Conservation (phyloP, 2,113 vertebrate species). For the Hymenochirus boettgeri region DNA sequence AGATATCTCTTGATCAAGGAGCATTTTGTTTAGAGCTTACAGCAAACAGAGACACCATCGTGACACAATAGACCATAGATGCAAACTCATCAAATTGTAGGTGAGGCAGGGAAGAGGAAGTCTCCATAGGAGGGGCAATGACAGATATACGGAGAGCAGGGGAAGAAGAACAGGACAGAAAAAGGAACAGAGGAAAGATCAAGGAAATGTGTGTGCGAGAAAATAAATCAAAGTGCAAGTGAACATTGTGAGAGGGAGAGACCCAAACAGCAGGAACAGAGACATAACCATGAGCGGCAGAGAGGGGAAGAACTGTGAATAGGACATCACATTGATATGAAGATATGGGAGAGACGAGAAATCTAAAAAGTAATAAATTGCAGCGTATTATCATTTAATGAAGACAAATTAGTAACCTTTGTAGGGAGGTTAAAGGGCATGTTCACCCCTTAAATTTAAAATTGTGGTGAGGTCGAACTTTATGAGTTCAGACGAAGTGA, state of each 20-base stretch:
- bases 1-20: too few species aligned
- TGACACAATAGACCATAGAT: conserved; percentile 20
- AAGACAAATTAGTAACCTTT: too few species aligned
- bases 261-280: not conserved
- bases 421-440: too few species aligned
- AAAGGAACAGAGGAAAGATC: conserved; percentile 27
- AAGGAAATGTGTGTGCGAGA: conserved; percentile 24
- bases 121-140: not conserved
- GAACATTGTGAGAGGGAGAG: conserved; percentile 20
- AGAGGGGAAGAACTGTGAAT: not conserved
- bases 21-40: too few species aligned
- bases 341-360: too few species aligned
- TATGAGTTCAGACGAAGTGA: too few species aligned
- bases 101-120: conserved; percentile 19
- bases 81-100: conserved; percentile 10
- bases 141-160: conserved; percentile 36
- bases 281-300: not conserved
- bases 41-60: too few species aligned
- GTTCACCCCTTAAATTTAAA: too few species aligned
- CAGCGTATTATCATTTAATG: too few species aligned
- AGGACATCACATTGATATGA: not conserved
- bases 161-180: conserved; percentile 31
- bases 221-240: conserved; percentile 26
- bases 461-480: too few species aligned
- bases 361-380: too few species aligned